Base-by-base conservation (phyloP, 92 coral and sea anemone species). In the Phenganax stokvisi region DNA sequence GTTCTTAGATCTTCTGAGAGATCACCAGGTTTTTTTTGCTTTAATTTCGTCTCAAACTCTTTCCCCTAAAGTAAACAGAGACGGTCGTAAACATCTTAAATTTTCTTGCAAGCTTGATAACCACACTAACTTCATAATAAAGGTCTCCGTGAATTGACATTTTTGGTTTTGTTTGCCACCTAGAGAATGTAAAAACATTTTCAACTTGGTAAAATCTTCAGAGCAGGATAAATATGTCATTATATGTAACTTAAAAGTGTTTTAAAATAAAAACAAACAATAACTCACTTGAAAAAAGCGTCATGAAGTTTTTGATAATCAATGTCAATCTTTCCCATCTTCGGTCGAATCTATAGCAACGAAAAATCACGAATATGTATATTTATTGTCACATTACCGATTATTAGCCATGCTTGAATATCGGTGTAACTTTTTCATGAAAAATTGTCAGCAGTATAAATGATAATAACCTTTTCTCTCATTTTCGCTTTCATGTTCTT, bases 81-180 rank as follows among this genome's bases (percentile, higher is more conserved):
- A 72, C 62, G 77, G 47, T 37, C 47, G 47, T 37, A 37, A 5
- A 37, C 47, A 37, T 37, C 47, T 37, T 37, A 37, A 37, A 37
- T 37, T 37, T 37, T 37, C 47, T 37, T 1, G 5, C 47, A 37
- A 37, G 47, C 47, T 37, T 56, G 28, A 16, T 76, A 11, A 54
- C 54, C 51, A 73, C 13, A 53, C 67, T 77, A 74, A 94, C 98
- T 85, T 94, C 98, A 71, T 94, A 94, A 81, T 94, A 94, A 31
- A 94, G 86, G 56, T 94, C 98, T 51, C 98, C 98, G 57, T 94
- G 98, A 44, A 94, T 91, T 10, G 92, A 81, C 90, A 94, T 87
- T 81, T 89, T 94, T 44, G 98, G 98, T 82, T 94, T 94, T 12
- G 98, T 94, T 72, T 94, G 98, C 98, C 98, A 94, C 51, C 98